phyloP scores from a whole-genome alignment of 2,797 vertebrate genomes.

The Anguilla obscura region DNA sequence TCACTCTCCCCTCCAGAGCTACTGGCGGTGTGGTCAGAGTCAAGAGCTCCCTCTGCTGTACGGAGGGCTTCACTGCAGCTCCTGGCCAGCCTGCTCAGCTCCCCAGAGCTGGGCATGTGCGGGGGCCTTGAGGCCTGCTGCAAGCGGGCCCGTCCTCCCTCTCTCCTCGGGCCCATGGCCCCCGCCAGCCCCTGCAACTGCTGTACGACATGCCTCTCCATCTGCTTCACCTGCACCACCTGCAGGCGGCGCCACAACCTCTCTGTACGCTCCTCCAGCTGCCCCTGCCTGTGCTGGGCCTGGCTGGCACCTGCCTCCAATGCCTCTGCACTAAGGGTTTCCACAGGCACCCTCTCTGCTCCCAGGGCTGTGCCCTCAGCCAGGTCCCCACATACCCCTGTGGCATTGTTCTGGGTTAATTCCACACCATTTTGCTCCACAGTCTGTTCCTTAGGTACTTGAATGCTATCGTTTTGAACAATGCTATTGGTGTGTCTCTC shows the following conservation, averaged over 20 bases:
- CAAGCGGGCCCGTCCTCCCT: not conserved
- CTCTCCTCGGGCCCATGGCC: slow-evolving; percentile 34
- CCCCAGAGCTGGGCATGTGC: slow-evolving; percentile 35
- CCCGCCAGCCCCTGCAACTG: slow-evolving; percentile 57
- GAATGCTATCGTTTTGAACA: slow-evolving; percentile 16
- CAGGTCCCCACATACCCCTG: not conserved
- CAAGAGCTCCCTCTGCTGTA: slow-evolving; percentile 57
- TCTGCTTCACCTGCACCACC: slow-evolving; percentile 62
- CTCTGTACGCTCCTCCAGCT: slow-evolving; percentile 55
- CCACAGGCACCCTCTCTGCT: not conserved
- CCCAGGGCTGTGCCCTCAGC: not conserved
- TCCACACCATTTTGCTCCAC: slow-evolving; percentile 18
- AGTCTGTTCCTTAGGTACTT: not conserved
- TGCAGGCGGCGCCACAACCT: slow-evolving; percentile 60
- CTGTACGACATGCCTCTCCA: slow-evolving; percentile 63
- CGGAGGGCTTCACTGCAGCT: slow-evolving; percentile 59
- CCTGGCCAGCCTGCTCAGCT: slow-evolving; percentile 56
- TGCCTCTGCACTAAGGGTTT: slow-evolving; percentile 9
- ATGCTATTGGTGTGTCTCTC: slow-evolving; percentile 14
- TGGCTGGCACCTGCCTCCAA: slow-evolving; percentile 40
- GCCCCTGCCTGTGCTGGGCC: slow-evolving; percentile 51
- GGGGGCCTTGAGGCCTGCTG: slow-evolving; percentile 16
- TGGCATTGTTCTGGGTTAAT: slow-evolving; percentile 1
- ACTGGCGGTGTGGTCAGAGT: slow-evolving; percentile 66
- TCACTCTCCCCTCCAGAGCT: slow-evolving; percentile 56